Percentiles rank a stretch among this genome's conserved stretches.
Evolutionary conservation across 2,888 invertebrate species (phyloP).

Genomic region (Nudaria mundana): DNA sequence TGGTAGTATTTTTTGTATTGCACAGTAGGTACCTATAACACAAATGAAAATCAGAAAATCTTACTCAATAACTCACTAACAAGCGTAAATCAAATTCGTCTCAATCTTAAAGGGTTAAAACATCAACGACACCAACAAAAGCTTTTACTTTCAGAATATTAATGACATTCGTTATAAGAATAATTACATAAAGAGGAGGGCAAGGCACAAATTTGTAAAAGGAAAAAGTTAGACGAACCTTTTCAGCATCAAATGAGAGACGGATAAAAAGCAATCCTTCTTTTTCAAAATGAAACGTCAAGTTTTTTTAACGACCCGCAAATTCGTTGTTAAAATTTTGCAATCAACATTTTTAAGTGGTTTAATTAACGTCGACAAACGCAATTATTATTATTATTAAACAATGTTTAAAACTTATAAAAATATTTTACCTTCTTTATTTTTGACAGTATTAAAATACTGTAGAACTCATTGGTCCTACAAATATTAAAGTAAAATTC

Average conservation of each 20-base stretch:
- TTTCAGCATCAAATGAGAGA: slow-evolving; percentile 48
- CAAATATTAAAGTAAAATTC: no score
- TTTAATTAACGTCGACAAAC: no score
- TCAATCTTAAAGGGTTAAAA: slow-evolving; percentile 20
- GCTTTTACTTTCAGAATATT: slow-evolving; percentile 29
- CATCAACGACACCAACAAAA: slow-evolving; percentile 19
- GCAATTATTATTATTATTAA: no score
- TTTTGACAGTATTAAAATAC: no score
- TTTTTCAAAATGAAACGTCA: slow-evolving; percentile 63
- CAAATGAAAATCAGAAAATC: not conserved
- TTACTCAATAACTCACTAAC: slow-evolving; percentile 8
- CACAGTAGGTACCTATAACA: not conserved
- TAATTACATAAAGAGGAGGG: slow-evolving; percentile 27
- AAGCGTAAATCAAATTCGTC: slow-evolving; percentile 19
- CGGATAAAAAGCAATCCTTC: slow-evolving; percentile 55
- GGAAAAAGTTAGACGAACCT: slow-evolving; percentile 33
- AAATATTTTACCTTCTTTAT: no score
- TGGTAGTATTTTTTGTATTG: no score
- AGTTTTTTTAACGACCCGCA: slow-evolving; percentile 58
- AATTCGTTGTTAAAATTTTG: slow-evolving; percentile 35
- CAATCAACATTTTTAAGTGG: slow-evolving; percentile 42
- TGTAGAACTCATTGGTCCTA: no score
- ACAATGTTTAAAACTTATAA: no score
- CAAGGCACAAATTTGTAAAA: slow-evolving; percentile 17
- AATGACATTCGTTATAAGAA: slow-evolving; percentile 37